Conservation (phyloP, 2,797 vertebrate species). For the Enteromius anoplus region DNA sequence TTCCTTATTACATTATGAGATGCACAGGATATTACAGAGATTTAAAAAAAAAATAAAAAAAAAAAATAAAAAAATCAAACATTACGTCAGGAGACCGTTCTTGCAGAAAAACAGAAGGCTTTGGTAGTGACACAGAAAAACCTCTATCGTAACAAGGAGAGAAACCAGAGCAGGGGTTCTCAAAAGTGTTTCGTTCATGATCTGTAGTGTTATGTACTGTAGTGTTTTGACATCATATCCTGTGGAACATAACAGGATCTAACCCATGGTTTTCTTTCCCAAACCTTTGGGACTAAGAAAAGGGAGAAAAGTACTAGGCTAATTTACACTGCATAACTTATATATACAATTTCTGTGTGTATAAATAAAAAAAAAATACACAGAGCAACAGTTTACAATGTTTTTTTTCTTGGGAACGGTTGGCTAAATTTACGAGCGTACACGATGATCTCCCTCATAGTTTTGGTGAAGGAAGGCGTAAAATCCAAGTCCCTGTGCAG, state of each 20-base stretch:
- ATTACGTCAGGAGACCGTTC: not conserved
- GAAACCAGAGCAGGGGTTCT: not conserved
- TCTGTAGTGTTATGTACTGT: not conserved
- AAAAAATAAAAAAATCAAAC: not conserved
- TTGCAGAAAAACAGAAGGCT: not conserved
- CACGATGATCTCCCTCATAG: conserved; percentile 65
- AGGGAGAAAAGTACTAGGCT: conserved; percentile 66
- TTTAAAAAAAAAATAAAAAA: not conserved
- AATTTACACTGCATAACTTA: conserved; percentile 87
- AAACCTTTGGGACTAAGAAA: conserved; percentile 63
- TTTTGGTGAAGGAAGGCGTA: conserved; percentile 75
- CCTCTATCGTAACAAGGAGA: not conserved
- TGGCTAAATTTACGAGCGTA: conserved; percentile 70
- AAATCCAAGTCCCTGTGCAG: conserved; percentile 66
- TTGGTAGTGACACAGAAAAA: conserved; percentile 14
- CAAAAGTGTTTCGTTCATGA: not conserved
- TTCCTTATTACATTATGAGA: conserved; percentile 10
- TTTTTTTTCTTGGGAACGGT: conserved; percentile 54
- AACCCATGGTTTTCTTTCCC: conserved; percentile 49
- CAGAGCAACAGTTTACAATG: conserved; percentile 71
- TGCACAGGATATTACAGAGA: not conserved
- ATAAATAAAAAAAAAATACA: conserved; percentile 81
- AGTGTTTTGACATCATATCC: conserved; percentile 24
- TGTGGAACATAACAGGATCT: conserved; percentile 1
- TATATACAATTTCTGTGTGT: conserved; percentile 88